A percentile compares a stretch with the other conserved stretches of the same genome.
phyloP scores from a whole-genome alignment of 2,797 vertebrate species.

The Chaetophractus vellerosus region DNA sequence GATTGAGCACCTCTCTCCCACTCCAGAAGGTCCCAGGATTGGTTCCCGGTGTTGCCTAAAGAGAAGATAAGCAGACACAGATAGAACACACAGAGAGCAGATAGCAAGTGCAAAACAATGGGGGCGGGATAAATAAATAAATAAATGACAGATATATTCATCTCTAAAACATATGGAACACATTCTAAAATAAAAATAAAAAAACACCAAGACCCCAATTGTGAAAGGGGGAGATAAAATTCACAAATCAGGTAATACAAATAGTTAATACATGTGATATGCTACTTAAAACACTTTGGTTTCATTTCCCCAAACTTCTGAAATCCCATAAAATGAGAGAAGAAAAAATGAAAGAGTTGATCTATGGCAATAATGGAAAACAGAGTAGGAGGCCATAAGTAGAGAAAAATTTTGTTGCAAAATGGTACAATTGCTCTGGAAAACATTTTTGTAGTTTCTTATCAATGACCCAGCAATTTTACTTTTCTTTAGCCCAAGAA shows the following conservation, averaged over 20 bases:
- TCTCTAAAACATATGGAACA: constrained; percentile 1
- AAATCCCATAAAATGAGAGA: neutral
- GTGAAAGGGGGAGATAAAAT: neutral
- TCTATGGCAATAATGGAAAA: neutral
- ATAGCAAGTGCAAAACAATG: too few relatives aligned
- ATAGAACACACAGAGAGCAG: too few relatives aligned
- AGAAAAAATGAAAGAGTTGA: neutral
- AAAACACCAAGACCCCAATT: neutral
- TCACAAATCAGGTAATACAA: neutral
- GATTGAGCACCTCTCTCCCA: too few relatives aligned
- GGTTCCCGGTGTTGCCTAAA: too few relatives aligned
- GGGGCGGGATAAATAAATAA: too few relatives aligned
- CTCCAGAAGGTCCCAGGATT: too few relatives aligned
- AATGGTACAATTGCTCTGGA: constrained; percentile 8
- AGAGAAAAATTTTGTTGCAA: constrained; percentile 1
- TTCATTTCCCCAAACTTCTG: neutral
- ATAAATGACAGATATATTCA: neutral
- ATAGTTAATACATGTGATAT: constrained; percentile 9
- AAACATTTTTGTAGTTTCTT: neutral
- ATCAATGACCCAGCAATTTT: neutral
- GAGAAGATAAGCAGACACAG: too few relatives aligned
- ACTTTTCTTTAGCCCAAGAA: neutral
- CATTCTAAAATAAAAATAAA: neutral
- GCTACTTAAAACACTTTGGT: constrained; percentile 30
- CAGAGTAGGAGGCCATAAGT: neutral